phyloP scores from a whole-genome alignment of 2,888 invertebrate genomes.

The Xestobium rufovillosum region DNA sequence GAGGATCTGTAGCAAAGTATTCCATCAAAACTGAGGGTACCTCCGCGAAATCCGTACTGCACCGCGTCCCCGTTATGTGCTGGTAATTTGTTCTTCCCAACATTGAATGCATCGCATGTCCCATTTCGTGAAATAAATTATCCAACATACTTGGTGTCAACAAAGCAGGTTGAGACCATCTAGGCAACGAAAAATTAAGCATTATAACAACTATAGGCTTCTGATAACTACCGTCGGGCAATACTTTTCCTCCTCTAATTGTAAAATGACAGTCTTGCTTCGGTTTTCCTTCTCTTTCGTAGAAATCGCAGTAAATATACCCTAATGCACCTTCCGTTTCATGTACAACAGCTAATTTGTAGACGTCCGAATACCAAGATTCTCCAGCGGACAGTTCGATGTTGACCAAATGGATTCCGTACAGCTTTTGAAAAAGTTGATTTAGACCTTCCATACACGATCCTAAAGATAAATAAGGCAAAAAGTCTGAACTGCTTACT shows the following conservation, averaged over 20 bases:
- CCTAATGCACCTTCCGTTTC: conserved; percentile 77
- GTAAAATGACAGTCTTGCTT: conserved; percentile 99
- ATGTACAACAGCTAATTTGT: conserved; percentile 87
- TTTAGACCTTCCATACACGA: conserved; percentile 97
- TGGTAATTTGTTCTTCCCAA: conserved; percentile 90
- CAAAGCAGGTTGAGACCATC: conserved; percentile 68
- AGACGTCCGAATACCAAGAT: conserved; percentile 63
- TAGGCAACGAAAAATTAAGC: conserved; percentile 75
- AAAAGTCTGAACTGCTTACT: conserved; percentile 63
- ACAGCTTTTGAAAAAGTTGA: conserved; percentile 73
- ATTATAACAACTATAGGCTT: conserved; percentile 89
- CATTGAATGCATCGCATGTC: conserved; percentile 99
- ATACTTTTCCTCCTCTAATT: conserved; percentile 82
- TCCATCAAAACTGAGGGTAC: conserved; percentile 99
- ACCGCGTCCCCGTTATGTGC: conserved; percentile 95
- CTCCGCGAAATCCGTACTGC: conserved; percentile 97
- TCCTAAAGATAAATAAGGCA: conserved; percentile 85
- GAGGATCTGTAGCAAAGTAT: conserved; percentile 85
- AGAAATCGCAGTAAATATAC: conserved; percentile 96
- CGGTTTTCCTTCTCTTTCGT: conserved; percentile 83
- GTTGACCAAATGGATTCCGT: conserved; percentile 69
- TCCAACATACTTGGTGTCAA: conserved; percentile 81
- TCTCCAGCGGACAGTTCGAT: conserved; percentile 71
- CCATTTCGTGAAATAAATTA: conserved; percentile 98
- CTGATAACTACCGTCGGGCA: conserved; percentile 77